Evolutionary conservation across 1,140 invertebrate genomes (phyloP).

Genomic region (Carposina sasakii): DNA sequence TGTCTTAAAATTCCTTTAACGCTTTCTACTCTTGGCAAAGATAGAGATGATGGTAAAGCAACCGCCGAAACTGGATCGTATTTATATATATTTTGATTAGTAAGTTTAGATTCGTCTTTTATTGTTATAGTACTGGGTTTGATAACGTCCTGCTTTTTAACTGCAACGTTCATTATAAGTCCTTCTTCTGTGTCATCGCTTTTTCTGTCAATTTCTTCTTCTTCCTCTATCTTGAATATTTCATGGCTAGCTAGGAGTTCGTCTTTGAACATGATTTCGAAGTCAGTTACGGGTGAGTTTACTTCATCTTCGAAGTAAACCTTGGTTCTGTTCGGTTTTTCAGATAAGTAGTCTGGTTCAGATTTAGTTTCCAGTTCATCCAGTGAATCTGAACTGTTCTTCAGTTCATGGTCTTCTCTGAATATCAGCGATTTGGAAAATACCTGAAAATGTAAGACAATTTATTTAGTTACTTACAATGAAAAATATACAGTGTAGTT

Average conservation of each 20-base stretch:
- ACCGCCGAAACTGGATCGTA: constrained; percentile 53
- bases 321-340: constrained; percentile 60
- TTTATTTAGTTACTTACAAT: neutral
- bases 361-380: constrained; percentile 62
- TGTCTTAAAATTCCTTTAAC: constrained; percentile 56
- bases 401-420: constrained; percentile 62
- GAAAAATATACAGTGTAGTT: no score
- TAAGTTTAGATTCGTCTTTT: constrained; percentile 59
- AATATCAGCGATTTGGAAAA: constrained; percentile 71
- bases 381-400: constrained; percentile 41
- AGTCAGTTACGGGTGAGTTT: constrained; percentile 64
- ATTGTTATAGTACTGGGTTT: constrained; percentile 60
- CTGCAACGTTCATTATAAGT: constrained; percentile 51
- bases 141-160: constrained; percentile 58
- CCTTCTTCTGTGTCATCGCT: constrained; percentile 61
- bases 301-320: constrained; percentile 67
- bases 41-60: constrained; percentile 42
- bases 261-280: constrained; percentile 72
- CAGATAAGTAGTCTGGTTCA: constrained; percentile 51
- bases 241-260: constrained; percentile 54
- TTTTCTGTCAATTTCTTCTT: constrained; percentile 57
- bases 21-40: constrained; percentile 59
- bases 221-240: constrained; percentile 69
- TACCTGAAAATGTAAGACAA: constrained; percentile 43
- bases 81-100: constrained; percentile 47